phyloP scores from a whole-genome alignment of 1,140 invertebrate genomes.

The Dreissena polymorpha region DNA sequence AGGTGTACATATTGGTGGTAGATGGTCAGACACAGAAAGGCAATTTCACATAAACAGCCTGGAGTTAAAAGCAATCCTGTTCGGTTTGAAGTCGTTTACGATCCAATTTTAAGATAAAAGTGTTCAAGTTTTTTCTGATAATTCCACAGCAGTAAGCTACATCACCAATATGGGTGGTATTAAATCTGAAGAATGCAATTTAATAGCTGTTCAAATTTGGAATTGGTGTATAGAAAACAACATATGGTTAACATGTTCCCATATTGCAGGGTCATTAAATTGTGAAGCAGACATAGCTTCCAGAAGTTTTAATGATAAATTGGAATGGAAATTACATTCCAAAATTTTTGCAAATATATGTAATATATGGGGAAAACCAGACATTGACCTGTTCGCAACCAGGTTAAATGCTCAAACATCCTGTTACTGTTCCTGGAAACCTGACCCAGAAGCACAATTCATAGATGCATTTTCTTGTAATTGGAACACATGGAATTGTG shows the following conservation, averaged over 20 bases:
- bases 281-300: conserved; percentile 49
- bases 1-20: too few species aligned
- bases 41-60: conserved; percentile 56
- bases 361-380: not conserved
- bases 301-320: conserved; percentile 48
- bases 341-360: conserved; percentile 41
- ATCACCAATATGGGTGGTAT: conserved; percentile 52
- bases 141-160: conserved; percentile 50
- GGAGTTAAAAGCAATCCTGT: conserved; percentile 33
- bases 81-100: conserved; percentile 36
- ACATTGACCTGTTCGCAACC: conserved; percentile 17
- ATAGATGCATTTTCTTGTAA: conserved; percentile 47
- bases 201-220: conserved; percentile 47
- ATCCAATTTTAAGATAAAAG: too few species aligned
- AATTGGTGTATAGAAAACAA: conserved; percentile 51
- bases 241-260: conserved; percentile 35
- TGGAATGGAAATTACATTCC: conserved; percentile 52
- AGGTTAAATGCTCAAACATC: conserved; percentile 16
- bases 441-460: conserved; percentile 16
- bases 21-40: conserved; percentile 33
- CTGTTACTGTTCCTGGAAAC: conserved; percentile 29
- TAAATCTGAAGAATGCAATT: conserved; percentile 1
- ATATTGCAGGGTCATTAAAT: conserved; percentile 56
- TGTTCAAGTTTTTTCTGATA: conserved; percentile 51
- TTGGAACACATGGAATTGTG: conserved; percentile 6